Conservation (phyloP, 2,113 vertebrate genomes). For the Macroglossus sobrinus region DNA sequence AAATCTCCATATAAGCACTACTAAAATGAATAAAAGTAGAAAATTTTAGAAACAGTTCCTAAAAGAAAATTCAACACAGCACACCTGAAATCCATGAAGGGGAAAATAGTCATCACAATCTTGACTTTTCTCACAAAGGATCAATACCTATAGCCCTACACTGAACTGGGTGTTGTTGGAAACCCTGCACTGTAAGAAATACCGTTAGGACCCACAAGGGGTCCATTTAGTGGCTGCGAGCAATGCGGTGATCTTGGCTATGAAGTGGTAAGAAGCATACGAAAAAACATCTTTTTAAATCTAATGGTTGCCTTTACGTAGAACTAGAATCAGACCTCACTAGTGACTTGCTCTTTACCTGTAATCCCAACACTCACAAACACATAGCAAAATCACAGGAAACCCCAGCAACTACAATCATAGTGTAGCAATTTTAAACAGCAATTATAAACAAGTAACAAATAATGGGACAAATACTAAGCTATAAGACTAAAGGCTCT, state of each 20-base stretch:
- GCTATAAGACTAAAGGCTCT: not conserved
- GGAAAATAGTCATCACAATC: not conserved
- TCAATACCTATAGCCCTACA: not conserved
- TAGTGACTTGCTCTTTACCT: not conserved
- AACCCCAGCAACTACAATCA: not conserved
- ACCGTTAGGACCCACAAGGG: not conserved
- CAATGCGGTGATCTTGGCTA: not conserved
- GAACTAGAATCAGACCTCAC: not conserved
- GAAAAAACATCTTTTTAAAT: not conserved
- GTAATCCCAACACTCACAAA: not conserved
- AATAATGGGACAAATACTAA: not conserved
- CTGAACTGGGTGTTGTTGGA: not conserved
- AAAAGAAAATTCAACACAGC: not conserved
- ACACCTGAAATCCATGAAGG: not conserved
- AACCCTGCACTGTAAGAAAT: not conserved
- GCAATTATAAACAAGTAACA: not conserved
- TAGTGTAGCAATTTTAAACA: not conserved
- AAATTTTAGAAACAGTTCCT: not conserved
- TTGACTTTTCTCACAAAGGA: not conserved
- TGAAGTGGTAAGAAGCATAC: not conserved
- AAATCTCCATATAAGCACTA: not conserved
- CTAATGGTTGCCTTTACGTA: not conserved
- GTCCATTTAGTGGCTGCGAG: not conserved
- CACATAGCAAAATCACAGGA: not conserved
- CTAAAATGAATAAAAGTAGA: slow-evolving; percentile 3